Conservation (phyloP, 2,113 vertebrate species). For the Xerus inauris region DNA sequence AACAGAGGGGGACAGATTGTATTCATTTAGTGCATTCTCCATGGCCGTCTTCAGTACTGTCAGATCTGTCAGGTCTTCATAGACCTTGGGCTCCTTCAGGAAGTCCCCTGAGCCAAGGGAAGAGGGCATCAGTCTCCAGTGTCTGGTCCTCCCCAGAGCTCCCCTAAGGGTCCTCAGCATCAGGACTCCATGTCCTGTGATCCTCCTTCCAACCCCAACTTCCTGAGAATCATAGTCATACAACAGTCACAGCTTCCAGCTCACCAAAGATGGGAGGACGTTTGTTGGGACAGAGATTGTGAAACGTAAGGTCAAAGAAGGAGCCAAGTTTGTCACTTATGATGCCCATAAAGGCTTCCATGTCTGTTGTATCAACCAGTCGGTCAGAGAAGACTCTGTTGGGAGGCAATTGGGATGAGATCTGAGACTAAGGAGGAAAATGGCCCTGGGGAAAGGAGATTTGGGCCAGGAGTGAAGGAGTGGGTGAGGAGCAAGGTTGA, state of each 20-base stretch:
- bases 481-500: background rate
- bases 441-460: background rate
- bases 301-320: slow-evolving; percentile 90
- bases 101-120: slow-evolving; percentile 89
- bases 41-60: slow-evolving; percentile 88
- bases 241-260: background rate
- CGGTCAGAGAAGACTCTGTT: slow-evolving; percentile 94
- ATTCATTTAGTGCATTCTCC: slow-evolving; percentile 89
- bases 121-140: background rate
- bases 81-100: slow-evolving; percentile 87
- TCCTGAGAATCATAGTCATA: background rate
- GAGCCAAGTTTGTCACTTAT: slow-evolving; percentile 90
- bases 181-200: background rate
- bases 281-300: slow-evolving; percentile 92
- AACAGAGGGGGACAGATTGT: slow-evolving; percentile 88
- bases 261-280: slow-evolving; percentile 91
- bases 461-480: fast-evolving
- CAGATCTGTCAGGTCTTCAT: slow-evolving; percentile 91
- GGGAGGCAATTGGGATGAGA: background rate
- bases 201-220: background rate
- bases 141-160: background rate
- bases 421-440: background rate
- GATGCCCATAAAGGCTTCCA: slow-evolving; percentile 88
- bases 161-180: no score
- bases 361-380: slow-evolving; percentile 89